Evolutionary conservation across 2,888 invertebrate genomes (phyloP), one percentile per base, ranked within the genome.

Genomic region (Apotomis capreana): DNA sequence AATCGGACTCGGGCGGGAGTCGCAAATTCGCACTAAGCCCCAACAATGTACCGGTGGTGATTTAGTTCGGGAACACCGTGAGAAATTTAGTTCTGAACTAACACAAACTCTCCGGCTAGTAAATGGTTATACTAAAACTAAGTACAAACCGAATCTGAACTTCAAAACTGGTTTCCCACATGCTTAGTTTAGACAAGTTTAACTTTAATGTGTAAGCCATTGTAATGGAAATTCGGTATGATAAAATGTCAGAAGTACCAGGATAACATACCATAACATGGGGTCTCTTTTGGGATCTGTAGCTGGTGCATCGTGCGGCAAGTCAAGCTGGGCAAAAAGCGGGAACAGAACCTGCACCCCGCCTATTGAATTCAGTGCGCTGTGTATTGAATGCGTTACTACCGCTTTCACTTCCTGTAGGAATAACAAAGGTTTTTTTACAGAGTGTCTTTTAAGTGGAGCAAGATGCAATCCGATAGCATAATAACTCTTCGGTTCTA

Each of bases 311-410:
- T 98, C 97, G 89, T 97, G 97, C 79, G 97, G 97, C 94, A 98
- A 95, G 92, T 99, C 99, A 85, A 99, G 94, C 92, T 99, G 99
- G 44, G 98, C 97, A 94, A 99, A 99, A 82, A 99, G 94, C 76
- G 99, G 99, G 93, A 99, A 99, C 78, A 99, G 94, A 84, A 99
- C 98, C 94, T 98, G 98, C 85, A 99, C 98, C 76, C 99, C 99
- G 76, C 99, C 99, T 85, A 99, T 97, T 69, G 99, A 99, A 93
- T 99, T 99, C 82, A 99, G 95, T 51, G 99, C 99, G 92, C 98
- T 98, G 94, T 99, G 99, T 94, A 99, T 99, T 86, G 99, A 99
- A 94, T 99, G 98, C 75, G 99, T 99, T 86, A 99, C 97, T 84
- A 99, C 98, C 81, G 99, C 99, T 94, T 99, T 99, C 82, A 99